Evolutionary conservation across 1,140 invertebrate species (phyloP).

Genomic region (Aphelenchoides fujianensis): DNA sequence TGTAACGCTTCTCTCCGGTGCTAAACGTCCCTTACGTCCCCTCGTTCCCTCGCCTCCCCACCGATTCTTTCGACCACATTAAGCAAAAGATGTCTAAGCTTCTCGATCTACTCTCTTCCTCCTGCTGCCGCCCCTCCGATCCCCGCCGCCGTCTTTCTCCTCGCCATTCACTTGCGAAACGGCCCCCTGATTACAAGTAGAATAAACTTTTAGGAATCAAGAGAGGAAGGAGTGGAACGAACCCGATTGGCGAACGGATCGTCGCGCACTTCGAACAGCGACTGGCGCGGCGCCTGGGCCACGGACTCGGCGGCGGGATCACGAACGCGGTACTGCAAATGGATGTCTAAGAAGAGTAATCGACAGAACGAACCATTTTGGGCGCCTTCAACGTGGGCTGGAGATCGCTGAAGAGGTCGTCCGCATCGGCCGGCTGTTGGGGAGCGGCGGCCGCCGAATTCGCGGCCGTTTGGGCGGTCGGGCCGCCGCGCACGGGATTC

Average conservation of each 20-base stretch:
- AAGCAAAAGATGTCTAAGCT: too few relatives aligned
- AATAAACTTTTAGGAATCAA: too few relatives aligned
- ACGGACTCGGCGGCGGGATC: constrained; percentile 14
- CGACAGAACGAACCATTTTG: constrained; percentile 31
- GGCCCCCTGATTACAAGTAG: too few relatives aligned
- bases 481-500: neutral
- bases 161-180: too few relatives aligned
- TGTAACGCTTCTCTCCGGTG: constrained; percentile 14
- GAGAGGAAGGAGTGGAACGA: too few relatives aligned
- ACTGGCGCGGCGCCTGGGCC: constrained; percentile 6
- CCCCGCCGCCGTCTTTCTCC: too few relatives aligned
- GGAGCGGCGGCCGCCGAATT: neutral
- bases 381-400: constrained; percentile 36
- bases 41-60: too few relatives aligned
- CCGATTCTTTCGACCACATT: too few relatives aligned
- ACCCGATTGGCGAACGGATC: constrained; percentile 28
- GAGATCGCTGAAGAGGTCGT: constrained; percentile 39
- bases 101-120: too few relatives aligned
- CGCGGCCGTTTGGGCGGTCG: neutral
- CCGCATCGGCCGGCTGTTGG: constrained; percentile 4
- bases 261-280: constrained; percentile 33
- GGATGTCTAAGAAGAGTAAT: neutral
- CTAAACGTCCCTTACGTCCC: too few relatives aligned
- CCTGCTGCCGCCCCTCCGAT: too few relatives aligned
- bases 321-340: constrained; percentile 15